Percentiles rank a stretch among this genome's conserved stretches.
phyloP scores from a whole-genome alignment of 2,888 invertebrate species.

The Orthosia incerta region DNA sequence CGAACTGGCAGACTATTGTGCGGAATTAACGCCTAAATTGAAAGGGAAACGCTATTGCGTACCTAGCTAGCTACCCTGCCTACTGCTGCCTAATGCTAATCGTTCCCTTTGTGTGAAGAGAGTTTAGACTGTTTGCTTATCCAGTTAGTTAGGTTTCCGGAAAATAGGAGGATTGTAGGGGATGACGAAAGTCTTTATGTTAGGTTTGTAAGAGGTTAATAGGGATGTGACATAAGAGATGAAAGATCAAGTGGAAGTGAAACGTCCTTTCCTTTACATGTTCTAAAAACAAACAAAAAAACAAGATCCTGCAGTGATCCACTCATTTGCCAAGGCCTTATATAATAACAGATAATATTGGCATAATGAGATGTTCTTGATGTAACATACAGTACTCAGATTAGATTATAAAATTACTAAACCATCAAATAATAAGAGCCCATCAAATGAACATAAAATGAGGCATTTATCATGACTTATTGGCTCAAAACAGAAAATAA shows the following conservation, averaged over 20 bases:
- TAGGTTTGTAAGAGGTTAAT: not conserved
- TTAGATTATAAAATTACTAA: not conserved
- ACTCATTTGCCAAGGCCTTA: not conserved
- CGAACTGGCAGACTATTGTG: conserved; percentile 47
- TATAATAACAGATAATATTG: not conserved
- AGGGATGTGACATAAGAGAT: not conserved
- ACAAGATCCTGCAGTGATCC: not conserved
- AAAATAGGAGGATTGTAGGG: not conserved
- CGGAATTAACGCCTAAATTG: conserved; percentile 56
- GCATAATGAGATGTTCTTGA: not conserved
- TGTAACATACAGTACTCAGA: not conserved
- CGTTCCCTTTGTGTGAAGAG: conserved; percentile 35
- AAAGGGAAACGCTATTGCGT: conserved; percentile 36
- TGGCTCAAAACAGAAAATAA: not conserved
- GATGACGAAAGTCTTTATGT: not conserved
- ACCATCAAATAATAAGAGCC: not conserved
- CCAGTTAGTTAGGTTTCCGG: not conserved
- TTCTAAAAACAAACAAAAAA: not conserved
- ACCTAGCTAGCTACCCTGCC: conserved; percentile 5
- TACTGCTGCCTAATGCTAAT: conserved; percentile 35
- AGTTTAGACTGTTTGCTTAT: conserved; percentile 17
- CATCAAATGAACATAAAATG: not conserved
- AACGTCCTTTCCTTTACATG: not conserved
- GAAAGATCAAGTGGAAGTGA: not conserved
- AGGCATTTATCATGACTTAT: not conserved